A percentile compares a stretch with the other conserved stretches of the same genome.
Evolutionary conservation across 1,140 invertebrate genomes (phyloP).

Genomic region (Drosophila asahinai): DNA sequence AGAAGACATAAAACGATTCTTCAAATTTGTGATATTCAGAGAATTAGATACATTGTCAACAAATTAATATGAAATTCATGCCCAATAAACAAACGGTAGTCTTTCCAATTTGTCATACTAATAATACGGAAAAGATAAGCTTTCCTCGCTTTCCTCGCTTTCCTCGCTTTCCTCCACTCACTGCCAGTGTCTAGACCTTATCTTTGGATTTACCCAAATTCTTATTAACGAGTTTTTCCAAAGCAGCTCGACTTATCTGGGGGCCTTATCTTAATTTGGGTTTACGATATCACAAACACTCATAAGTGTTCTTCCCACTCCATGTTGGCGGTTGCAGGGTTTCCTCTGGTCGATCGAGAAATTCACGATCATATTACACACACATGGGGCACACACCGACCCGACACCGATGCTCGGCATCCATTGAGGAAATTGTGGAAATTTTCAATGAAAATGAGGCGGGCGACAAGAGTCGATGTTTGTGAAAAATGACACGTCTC

Average conservation of each 20-base stretch:
- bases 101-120: constrained; percentile 18
- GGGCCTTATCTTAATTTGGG: constrained; percentile 74
- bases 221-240: constrained; percentile 21
- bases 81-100: constrained; percentile 3
- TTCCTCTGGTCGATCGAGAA: constrained; percentile 58
- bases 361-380: constrained; percentile 72
- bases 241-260: constrained; percentile 24
- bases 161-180: too few species aligned
- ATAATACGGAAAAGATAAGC: constrained; percentile 19
- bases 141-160: neutral
- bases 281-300: constrained; percentile 66
- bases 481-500: constrained; percentile 71
- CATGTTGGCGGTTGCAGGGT: constrained; percentile 59
- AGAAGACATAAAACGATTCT: too few species aligned
- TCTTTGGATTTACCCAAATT: constrained; percentile 26
- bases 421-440: constrained; percentile 75
- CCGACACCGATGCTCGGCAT: constrained; percentile 2
- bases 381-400: constrained; percentile 17
- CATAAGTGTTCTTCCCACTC: constrained; percentile 42
- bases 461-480: constrained; percentile 57
- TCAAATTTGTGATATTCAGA: neutral
- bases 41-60: neutral
- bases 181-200: neutral
- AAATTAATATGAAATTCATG: neutral
- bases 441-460: constrained; percentile 71